Evolutionary conservation across 2,888 invertebrate genomes (phyloP), one percentile per base, ranked within the genome.

Genomic region (Lasioglossum lativentre): DNA sequence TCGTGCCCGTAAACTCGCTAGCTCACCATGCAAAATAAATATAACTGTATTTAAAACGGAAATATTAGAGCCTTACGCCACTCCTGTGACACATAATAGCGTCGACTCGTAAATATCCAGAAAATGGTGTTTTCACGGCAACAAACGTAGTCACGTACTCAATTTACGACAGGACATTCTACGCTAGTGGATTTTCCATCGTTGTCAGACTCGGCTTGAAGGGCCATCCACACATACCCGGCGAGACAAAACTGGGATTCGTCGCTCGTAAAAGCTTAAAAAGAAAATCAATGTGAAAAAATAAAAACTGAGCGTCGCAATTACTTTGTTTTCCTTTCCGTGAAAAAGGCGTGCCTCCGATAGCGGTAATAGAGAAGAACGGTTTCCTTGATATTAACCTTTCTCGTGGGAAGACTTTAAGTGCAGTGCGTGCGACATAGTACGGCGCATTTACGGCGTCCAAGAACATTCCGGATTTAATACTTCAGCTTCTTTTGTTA

Each of bases 141-240:
- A 59, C 70, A 66, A 71, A 86, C 79, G 78, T 45, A 56, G 82
- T 90, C 81, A 90, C 81, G 84, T 88, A 73, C 77, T 72, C 75
- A 72, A 89, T 90, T 88, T 88, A 89, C 78, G 80, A 78, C 47
- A 68, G 70, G 68, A 75, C 80, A 77, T 76, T 70, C 56, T 75
- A 38, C 72, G 73, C 70, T 38, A 78, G 80, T 87, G 80, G 76
- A 80, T 89, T 88, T 88, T 88, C 90, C 74, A 83, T 86, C 59
- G 84, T 72, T 78, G 79, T 72, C 56, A 47, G 78, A 73, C 75
- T 74, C 79, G 78, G 70, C 72, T 40, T 5, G 68, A 63, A 77
- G 73, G 16, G 38, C 56, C 72, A 68, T 82, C 76, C 75, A n/a
- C 59, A 68, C 76, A 74, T 82, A 72, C 78, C 75, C 66, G 66